Base-by-base conservation (phyloP, 2,113 vertebrate genomes). In the Hyla sarda region DNA sequence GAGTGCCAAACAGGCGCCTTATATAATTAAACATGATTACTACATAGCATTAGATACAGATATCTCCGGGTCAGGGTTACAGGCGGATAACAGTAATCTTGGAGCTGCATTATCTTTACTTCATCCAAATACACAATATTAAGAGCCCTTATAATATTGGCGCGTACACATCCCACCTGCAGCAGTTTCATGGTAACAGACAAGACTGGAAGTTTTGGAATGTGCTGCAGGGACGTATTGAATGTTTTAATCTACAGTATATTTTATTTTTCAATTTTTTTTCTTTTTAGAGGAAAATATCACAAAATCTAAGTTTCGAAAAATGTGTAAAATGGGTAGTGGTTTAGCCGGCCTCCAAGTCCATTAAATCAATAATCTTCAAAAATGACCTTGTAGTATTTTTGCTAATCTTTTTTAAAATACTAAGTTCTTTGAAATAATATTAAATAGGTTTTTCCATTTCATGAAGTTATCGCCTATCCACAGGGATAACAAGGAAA, bases 61-160 rank as follows among this genome's bases (percentile, higher is more conserved):
- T 71, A 41, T 32, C 34, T 41, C 12, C 23, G 67, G 19, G 17
- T 41, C 37, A 41, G 23, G 67, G 67, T 71, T 71, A 23, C 9
- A 71, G 21, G 23, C 41, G 67, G 32, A 71, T 37, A 37, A 71
- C 67, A 21, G 34, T 71, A 71, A 71, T 71, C 34, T 71, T 21
- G 34, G 34, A 71, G 67, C 19, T 37, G 34, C 32, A 71, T 21
- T 71, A 71, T 71, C 25, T 41, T 71, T 71, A 71, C 67, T 67
- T 32, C 30, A 32, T 69, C 30, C 32, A 71, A 37, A 30, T 41
- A 41, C 7, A 71, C 23, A 19, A 34, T 69, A 69, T 19, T 19
- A 69, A 19, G 30, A 69, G 30, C 32, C 32, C n/a, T 25, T 62
- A 3, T 14, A 60, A 65, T 28, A 2, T 30, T 30, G 0, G 65